A percentile compares a stretch with the other conserved stretches of the same genome.
Evolutionary conservation across 1,140 invertebrate genomes (phyloP).

Genomic region (Scaptomyza hsui): DNA sequence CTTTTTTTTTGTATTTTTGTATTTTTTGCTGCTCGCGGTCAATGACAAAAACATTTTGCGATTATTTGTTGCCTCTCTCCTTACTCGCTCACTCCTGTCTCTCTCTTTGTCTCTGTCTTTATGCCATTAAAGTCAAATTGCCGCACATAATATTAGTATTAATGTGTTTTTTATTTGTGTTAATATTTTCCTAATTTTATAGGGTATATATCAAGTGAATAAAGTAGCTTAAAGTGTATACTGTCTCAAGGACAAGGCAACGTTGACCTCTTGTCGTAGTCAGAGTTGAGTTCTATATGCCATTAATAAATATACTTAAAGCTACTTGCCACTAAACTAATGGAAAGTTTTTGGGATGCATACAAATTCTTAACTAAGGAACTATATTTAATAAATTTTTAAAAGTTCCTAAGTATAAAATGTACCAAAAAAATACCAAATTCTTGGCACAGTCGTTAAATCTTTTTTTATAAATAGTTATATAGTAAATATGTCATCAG

Average conservation of each 20-base stretch:
- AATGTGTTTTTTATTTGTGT: conserved; percentile 76
- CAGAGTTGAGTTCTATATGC: too few relatives aligned
- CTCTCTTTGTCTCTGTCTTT: conserved; percentile 38
- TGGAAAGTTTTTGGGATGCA: too few relatives aligned
- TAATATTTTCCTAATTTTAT: not conserved
- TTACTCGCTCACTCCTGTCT: not conserved
- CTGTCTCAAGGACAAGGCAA: not conserved
- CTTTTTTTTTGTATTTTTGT: not conserved
- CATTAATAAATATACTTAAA: too few relatives aligned
- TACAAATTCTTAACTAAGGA: too few relatives aligned
- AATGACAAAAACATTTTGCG: conserved; percentile 74
- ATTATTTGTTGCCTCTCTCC: conserved; percentile 14
- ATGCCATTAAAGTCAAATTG: conserved; percentile 74
- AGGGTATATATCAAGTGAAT: not conserved
- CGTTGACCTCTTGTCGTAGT: not conserved
- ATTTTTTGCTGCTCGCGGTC: conserved; percentile 67
- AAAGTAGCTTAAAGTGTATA: too few relatives aligned
- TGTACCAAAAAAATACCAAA: not conserved
- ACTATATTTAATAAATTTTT: too few relatives aligned
- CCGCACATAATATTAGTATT: conserved; percentile 81
- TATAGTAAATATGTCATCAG: not conserved
- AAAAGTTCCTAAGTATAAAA: not conserved
- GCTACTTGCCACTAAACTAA: too few relatives aligned
- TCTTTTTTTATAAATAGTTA: not conserved
- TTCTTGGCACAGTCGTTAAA: not conserved